phyloP scores from a whole-genome alignment of 1,140 invertebrate genomes.

The Choristoneura fumiferana region DNA sequence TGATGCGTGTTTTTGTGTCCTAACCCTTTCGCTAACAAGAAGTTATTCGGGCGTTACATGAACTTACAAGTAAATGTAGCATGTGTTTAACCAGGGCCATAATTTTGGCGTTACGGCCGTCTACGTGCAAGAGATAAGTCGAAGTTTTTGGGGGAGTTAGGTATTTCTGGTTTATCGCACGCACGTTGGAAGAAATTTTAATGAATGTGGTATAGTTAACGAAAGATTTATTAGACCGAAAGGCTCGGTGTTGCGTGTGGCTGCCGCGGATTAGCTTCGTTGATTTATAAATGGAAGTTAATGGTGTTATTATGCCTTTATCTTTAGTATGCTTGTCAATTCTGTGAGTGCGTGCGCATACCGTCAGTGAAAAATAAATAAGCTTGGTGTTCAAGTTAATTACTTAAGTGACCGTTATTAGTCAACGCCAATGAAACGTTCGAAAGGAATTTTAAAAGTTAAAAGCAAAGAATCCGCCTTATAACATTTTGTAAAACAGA shows the following conservation, averaged over 20 bases:
- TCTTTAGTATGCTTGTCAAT: conserved; percentile 6
- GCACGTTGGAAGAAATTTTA: conserved; percentile 69
- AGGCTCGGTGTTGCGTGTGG: conserved; percentile 31
- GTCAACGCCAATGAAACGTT: too few species aligned
- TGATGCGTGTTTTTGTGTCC: conserved; percentile 31
- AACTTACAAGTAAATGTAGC: conserved; percentile 74
- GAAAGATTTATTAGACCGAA: conserved; percentile 41
- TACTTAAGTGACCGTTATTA: too few species aligned
- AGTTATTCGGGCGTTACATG: conserved; percentile 67
- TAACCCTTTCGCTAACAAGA: conserved; percentile 50
- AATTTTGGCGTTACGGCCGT: conserved; percentile 68
- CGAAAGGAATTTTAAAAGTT: too few species aligned
- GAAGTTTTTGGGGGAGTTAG: conserved; percentile 60
- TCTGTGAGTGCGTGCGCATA: conserved; percentile 12
- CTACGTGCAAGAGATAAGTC: conserved; percentile 73
- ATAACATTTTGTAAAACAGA: too few species aligned
- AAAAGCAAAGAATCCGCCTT: too few species aligned
- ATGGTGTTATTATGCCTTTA: conserved; percentile 24
- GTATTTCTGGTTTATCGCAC: conserved; percentile 67
- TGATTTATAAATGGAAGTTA: conserved; percentile 27
- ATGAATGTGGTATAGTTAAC: conserved; percentile 52
- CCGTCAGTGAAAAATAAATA: too few species aligned
- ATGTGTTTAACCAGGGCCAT: conserved; percentile 73
- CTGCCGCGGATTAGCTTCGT: conserved; percentile 19
- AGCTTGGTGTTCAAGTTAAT: too few species aligned